phyloP scores from a whole-genome alignment of 2,113 vertebrate species.

The Plotosus lineatus region DNA sequence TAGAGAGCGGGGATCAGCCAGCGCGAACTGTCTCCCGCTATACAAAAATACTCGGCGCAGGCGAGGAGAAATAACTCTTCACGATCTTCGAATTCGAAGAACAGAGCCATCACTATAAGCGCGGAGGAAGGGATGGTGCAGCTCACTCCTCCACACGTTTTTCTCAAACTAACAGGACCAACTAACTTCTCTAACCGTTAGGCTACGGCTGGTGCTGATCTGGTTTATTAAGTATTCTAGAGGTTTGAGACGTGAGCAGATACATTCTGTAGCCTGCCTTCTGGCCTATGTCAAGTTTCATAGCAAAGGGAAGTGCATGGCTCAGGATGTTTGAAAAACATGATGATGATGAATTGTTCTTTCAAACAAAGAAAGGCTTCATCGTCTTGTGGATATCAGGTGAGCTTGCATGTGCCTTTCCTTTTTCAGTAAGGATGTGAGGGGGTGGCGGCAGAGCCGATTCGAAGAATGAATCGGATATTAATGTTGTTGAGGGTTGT shows the following conservation, averaged over 20 bases:
- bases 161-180: no score
- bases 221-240: neutral
- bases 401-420: neutral
- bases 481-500: neutral
- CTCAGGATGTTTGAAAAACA: neutral
- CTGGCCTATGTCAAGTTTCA: neutral
- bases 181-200: no score
- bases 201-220: neutral
- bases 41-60: no score
- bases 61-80: no score
- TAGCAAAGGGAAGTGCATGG: neutral
- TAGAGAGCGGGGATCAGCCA: no score
- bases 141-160: no score
- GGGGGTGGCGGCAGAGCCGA: neutral
- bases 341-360: neutral
- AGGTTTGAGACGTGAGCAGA: neutral
- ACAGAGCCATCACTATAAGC: no score
- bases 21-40: no score
- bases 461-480: neutral
- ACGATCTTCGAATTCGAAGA: no score
- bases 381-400: neutral
- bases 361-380: neutral
- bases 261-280: neutral
- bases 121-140: no score
- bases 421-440: neutral